Evolutionary conservation across 2,888 invertebrate genomes (phyloP).

Genomic region (Ferdinandea cuprea): DNA sequence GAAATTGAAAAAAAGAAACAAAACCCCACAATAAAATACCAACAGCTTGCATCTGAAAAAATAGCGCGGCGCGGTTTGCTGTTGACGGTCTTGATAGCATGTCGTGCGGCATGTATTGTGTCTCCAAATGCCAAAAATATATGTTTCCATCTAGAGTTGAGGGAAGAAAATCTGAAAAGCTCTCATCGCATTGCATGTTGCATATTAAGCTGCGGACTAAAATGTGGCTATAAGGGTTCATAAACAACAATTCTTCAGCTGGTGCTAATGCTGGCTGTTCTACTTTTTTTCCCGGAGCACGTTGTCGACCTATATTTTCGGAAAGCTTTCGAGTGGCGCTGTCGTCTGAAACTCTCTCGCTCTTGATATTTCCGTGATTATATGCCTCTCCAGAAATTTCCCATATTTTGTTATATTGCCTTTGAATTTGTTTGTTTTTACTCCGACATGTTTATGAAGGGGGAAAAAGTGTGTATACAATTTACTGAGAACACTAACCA

Average conservation of each 20-base stretch:
- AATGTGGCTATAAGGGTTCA: constrained; percentile 40
- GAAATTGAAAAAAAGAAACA: constrained; percentile 17
- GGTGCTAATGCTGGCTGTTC: constrained; percentile 62
- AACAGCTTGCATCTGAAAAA: constrained; percentile 33
- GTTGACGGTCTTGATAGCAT: constrained; percentile 46
- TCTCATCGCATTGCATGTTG: constrained; percentile 61
- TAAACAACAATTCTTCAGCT: constrained; percentile 57
- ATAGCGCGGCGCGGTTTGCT: constrained; percentile 18
- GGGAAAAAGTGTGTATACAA: neutral
- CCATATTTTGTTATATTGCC: constrained; percentile 27
- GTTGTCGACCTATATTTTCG: constrained; percentile 82
- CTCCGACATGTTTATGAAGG: neutral
- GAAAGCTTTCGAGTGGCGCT: constrained; percentile 3
- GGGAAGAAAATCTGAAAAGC: constrained; percentile 44
- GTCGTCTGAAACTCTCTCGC: neutral
- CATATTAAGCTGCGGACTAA: constrained; percentile 54
- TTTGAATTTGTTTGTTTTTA: constrained; percentile 37
- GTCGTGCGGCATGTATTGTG: constrained; percentile 28
- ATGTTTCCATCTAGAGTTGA: constrained; percentile 5
- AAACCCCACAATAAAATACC: neutral
- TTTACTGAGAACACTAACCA: no score
- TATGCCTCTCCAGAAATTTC: constrained; percentile 25
- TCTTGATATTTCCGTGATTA: neutral
- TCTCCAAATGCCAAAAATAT: constrained; percentile 3
- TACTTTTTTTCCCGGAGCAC: constrained; percentile 78